Evolutionary conservation across 1,140 invertebrate species (phyloP).

Genomic region (Yoshiicerus persimilis): DNA sequence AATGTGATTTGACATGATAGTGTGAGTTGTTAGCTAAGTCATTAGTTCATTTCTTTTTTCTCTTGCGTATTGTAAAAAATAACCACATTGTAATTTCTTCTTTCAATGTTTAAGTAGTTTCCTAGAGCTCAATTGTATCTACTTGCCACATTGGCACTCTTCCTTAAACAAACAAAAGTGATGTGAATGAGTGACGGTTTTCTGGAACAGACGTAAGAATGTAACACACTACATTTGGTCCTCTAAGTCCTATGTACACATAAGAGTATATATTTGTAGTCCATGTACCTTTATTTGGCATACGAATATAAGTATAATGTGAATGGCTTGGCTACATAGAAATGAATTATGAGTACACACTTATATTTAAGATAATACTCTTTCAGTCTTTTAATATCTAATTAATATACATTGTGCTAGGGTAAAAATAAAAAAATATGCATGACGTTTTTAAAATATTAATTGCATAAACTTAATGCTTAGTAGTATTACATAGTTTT

Average conservation of each 20-base stretch:
- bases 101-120: not conserved
- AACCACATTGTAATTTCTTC: not conserved
- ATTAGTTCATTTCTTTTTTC: not conserved
- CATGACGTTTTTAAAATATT: too few relatives aligned
- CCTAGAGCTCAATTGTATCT: not conserved
- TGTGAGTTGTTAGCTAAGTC: not conserved
- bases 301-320: too few relatives aligned
- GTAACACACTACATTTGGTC: not conserved
- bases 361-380: too few relatives aligned
- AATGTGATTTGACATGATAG: not conserved
- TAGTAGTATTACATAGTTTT: too few relatives aligned
- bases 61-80: not conserved
- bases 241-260: not conserved
- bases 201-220: not conserved
- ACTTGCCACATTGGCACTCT: not conserved
- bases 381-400: too few relatives aligned
- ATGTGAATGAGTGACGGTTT: not conserved
- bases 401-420: too few relatives aligned
- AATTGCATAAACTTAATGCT: too few relatives aligned
- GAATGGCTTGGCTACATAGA: too few relatives aligned
- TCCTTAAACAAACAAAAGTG: not conserved
- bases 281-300: too few relatives aligned
- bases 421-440: too few relatives aligned
- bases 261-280: too few relatives aligned
- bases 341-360: too few relatives aligned